Evolutionary conservation across 2,113 vertebrate genomes (phyloP), one percentile per base, ranked within the genome.

Genomic region (Leptosomus discolor): DNA sequence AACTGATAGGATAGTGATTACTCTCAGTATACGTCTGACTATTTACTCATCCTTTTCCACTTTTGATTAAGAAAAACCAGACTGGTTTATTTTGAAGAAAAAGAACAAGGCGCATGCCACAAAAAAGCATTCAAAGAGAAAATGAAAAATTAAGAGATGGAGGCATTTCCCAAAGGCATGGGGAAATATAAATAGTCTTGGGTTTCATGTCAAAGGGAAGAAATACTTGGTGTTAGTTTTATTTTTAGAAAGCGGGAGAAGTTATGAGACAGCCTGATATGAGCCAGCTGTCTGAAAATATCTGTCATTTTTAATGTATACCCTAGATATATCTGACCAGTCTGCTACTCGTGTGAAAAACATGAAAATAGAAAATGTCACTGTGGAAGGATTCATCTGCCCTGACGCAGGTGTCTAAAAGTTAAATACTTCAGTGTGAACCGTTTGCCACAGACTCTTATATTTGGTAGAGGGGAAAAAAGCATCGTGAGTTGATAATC

Each of bases 181-280:
- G 29, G 43, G 78, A 90, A 89, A 69, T 96, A 95, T 83, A 97
- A 92, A 97, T 96, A 96, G 85, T 85, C 65, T 60, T 92, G 61
- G 46, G 19, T 87, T 97, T 89, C 79, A n/a, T 92, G 88, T 97
- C 88, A 92, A 69, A 93, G 70, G 54, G 69, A 92, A 92, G 69
- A 96, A 96, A 92, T 97, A 90, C 76, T 91, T 94, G 69, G 82
- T 96, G 90, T 89, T 95, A 70, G 45, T 91, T 94, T 88, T 96
- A 97, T 95, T 96, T 97, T 93, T 95, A 93, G 95, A 93, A 94
- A 91, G 60, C 16, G 4, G 39, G 85, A 95, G 88, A 94, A 97
- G 82, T 96, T 96, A 90, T n/a, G 90, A 97, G 94, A 78, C 87
- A 96, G 92, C 48, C 39, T 88, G 73, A 93, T 95, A 91, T 4